These are phyloP conservation scores for Eumerus sabulonum DNA, from an alignment of 2,888 invertebrate species.

Conservation along the genomic window DNA sequence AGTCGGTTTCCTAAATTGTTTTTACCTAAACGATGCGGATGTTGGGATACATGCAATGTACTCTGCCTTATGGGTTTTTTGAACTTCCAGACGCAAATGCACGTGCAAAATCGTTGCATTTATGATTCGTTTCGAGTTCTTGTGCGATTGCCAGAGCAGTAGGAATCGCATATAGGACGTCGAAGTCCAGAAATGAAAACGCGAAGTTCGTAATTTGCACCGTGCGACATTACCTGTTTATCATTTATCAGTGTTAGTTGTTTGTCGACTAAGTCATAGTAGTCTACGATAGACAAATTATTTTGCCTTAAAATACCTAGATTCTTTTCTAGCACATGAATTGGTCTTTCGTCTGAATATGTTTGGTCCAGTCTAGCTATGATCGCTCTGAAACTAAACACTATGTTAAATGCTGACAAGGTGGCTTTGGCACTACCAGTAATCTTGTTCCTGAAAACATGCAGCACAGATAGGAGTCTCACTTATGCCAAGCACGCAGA, in stretches of 20 bases:
- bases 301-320: conserved; percentile 62
- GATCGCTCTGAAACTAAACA: conserved; percentile 45
- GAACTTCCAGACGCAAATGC: background rate
- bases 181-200: conserved; percentile 52
- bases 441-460: conserved; percentile 40
- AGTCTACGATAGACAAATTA: conserved; percentile 52
- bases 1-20: too few species aligned
- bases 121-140: conserved; percentile 51
- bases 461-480: too few species aligned
- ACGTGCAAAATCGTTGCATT: conserved; percentile 38
- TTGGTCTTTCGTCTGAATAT: conserved; percentile 49
- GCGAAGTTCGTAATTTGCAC: conserved; percentile 38
- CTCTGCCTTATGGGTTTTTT: background rate
- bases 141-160: conserved; percentile 55
- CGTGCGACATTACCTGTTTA: conserved; percentile 54
- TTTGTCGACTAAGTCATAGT: conserved; percentile 54
- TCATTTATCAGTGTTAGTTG: conserved; percentile 50
- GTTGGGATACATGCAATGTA: background rate
- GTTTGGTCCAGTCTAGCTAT: conserved; percentile 50
- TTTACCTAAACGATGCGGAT: background rate
- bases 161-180: conserved; percentile 41
- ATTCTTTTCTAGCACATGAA: conserved; percentile 60
- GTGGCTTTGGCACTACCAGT: conserved; percentile 32
- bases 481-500: too few species aligned
- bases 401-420: conserved; percentile 40